phyloP scores from a whole-genome alignment of 2,797 vertebrate species.

The Ptychobarbus kaznakovi region DNA sequence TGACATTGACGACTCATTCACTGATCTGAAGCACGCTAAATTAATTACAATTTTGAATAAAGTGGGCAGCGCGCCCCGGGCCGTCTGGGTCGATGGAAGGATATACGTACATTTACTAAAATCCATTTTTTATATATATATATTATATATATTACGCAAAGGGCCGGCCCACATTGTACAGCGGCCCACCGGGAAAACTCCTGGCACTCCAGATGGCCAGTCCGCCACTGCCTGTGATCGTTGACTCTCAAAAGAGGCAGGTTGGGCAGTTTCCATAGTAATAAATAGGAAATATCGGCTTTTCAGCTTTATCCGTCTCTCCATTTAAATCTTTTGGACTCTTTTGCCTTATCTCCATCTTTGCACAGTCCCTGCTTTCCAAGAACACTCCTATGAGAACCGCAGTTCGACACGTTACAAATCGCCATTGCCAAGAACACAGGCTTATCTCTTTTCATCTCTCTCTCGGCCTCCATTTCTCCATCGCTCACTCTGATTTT shows the following conservation, averaged over 20 bases:
- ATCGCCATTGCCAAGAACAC: constrained; percentile 24
- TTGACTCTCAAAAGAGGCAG: constrained; percentile 66
- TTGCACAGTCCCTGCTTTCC: constrained; percentile 40
- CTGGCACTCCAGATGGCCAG: too few relatives aligned
- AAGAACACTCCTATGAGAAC: constrained; percentile 26
- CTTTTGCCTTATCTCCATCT: constrained; percentile 23
- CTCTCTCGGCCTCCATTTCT: constrained; percentile 7
- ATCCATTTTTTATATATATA: too few relatives aligned
- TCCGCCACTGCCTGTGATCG: constrained; percentile 57
- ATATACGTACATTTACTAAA: too few relatives aligned
- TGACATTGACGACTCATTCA: too few relatives aligned
- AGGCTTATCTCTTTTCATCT: constrained; percentile 50
- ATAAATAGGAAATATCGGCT: constrained; percentile 58
- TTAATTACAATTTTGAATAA: too few relatives aligned
- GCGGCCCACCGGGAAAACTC: too few relatives aligned
- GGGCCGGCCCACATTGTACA: too few relatives aligned
- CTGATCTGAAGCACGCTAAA: too few relatives aligned
- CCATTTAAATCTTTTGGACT: background rate
- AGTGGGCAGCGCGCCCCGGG: too few relatives aligned
- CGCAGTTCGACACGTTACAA: constrained; percentile 24
- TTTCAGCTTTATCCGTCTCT: constrained; percentile 13
- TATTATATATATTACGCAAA: too few relatives aligned
- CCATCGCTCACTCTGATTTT: constrained; percentile 4
- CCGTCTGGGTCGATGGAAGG: too few relatives aligned
- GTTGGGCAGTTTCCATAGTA: constrained; percentile 70